Base-by-base conservation (phyloP, 2,888 invertebrate genomes). In the Melipona bicolor region DNA sequence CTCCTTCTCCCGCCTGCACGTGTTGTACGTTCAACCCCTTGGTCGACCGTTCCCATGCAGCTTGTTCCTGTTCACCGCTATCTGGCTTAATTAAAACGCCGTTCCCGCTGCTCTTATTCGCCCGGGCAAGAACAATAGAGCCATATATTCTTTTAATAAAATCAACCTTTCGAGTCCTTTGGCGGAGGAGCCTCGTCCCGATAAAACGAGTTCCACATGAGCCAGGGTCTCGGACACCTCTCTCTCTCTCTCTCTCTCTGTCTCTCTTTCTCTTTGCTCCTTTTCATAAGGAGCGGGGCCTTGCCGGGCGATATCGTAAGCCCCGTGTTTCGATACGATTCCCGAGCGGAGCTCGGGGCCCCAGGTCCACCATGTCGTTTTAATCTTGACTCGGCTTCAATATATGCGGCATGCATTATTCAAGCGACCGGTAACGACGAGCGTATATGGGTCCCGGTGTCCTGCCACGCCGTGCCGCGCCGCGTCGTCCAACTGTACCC, bases 401-500 rank as follows among this genome's bases (percentile, higher is more conserved):
- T 85, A 85, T 88, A 89, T 86, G 88, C 88, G 82, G 73, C 88
- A 89, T 89, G 89, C 88, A 89, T 89, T 89, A 89, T 89, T 89
- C 89, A 89, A 72, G 70, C 82, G 65, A 75, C 80, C 73, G 81
- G 84, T 81, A 77, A 86, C 83, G 81, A 86, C 84, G 80, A 74
- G 82, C 86, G 87, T 87, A 84, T 87, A 85, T 79, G 77, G 83
- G 73, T 73, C 70, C 73, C 54, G 24, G 50, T 73, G 69, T 77
- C 82, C 73, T 69, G 77, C 71, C 72, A 50, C 62, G 59, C 43
- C 43, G 43, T 43, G 43, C 11, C 36, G 36, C 36, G 36, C 36
- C 13, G 17, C 50, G 13, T 68, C 68, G 49, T 52, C 56, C 27
- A 82, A 71, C 77, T 76, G 65, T 64, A 65, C 65, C 64, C 64